Evolutionary conservation across 2,888 invertebrate species (phyloP).

Genomic region (Lithosia quadra): DNA sequence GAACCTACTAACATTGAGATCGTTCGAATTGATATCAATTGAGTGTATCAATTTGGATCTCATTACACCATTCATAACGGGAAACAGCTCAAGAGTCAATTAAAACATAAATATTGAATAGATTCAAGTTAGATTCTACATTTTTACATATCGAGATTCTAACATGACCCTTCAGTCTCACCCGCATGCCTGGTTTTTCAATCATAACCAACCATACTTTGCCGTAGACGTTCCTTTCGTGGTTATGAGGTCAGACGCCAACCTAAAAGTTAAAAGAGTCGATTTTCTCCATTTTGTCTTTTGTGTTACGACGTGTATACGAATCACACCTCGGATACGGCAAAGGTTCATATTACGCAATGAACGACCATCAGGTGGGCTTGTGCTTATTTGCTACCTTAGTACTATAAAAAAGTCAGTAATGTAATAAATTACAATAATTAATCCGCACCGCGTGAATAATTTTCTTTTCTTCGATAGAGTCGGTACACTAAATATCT

Average conservation of each 20-base stretch:
- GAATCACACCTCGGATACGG: too few relatives aligned
- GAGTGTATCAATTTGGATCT: slow-evolving; percentile 58
- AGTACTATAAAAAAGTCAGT: background rate
- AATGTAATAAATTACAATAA: background rate
- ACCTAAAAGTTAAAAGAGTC: too few relatives aligned
- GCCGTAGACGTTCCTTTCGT: too few relatives aligned
- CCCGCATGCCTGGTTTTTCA: too few relatives aligned
- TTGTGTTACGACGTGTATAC: background rate
- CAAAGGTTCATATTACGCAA: background rate
- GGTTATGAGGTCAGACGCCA: too few relatives aligned
- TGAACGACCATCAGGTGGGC: background rate
- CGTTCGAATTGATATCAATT: slow-evolving; percentile 46
- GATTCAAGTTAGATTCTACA: background rate
- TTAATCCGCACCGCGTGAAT: background rate
- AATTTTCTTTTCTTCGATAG: background rate
- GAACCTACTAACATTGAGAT: slow-evolving; percentile 33
- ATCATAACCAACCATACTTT: too few relatives aligned
- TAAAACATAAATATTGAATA: slow-evolving; percentile 29
- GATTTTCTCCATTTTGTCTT: background rate
- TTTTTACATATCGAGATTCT: background rate
- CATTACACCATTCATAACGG: slow-evolving; percentile 58
- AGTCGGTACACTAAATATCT: background rate
- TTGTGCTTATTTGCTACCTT: background rate
- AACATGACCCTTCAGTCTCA: too few relatives aligned
- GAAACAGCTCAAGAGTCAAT: slow-evolving; percentile 48